Conservation (phyloP, 2,888 invertebrate species). For the Cryptocephalus moraei region DNA sequence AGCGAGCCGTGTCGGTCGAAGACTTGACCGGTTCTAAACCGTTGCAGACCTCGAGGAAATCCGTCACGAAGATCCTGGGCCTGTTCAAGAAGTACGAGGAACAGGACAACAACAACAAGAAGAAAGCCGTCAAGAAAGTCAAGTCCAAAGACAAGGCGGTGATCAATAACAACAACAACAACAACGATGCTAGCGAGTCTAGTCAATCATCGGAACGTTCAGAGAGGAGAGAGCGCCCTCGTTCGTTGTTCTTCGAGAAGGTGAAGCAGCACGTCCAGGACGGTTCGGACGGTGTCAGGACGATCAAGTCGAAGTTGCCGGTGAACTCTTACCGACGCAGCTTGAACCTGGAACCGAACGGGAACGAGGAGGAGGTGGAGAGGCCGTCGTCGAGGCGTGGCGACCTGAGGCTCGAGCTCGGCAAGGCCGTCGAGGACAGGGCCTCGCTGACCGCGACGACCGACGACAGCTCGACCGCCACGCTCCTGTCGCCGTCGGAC, state of each 20-base stretch:
- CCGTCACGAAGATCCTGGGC: slow-evolving; percentile 66
- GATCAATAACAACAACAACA: slow-evolving; percentile 15
- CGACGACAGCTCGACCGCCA: slow-evolving; percentile 30
- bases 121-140: slow-evolving; percentile 19
- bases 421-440: slow-evolving; percentile 25
- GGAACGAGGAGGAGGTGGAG: slow-evolving; percentile 10
- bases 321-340: slow-evolving; percentile 33
- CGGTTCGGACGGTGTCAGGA: slow-evolving; percentile 5
- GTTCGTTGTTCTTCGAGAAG: slow-evolving; percentile 44
- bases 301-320: slow-evolving; percentile 31
- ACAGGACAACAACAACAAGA: slow-evolving; percentile 35
- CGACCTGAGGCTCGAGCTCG: slow-evolving; percentile 56
- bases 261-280: slow-evolving; percentile 37
- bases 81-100: slow-evolving; percentile 66
- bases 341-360: slow-evolving; percentile 28
- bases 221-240: slow-evolving; percentile 45
- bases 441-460: slow-evolving; percentile 27
- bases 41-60: slow-evolving; percentile 50
- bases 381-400: slow-evolving; percentile 32
- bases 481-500: slow-evolving; percentile 49
- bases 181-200: slow-evolving; percentile 10
- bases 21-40: slow-evolving; percentile 45
- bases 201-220: slow-evolving; percentile 18
- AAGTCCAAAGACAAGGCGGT: slow-evolving; percentile 3
- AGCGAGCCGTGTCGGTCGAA: slow-evolving; percentile 62